Evolutionary conservation across 23 tunicate genomes (phyloP), one percentile per base, ranked within the genome.

Genomic region (Styela clava): DNA sequence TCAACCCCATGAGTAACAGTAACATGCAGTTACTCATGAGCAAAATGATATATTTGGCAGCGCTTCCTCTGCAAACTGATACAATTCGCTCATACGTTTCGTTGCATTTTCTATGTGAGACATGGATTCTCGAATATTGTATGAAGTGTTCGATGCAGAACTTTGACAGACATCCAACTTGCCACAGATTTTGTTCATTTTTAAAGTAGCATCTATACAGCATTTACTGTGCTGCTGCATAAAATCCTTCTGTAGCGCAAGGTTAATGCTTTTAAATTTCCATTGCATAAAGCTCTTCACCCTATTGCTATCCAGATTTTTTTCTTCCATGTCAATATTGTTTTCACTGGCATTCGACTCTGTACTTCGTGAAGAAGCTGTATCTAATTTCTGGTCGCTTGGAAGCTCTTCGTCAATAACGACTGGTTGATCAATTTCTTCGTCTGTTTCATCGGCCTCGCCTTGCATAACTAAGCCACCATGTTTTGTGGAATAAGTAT

Each of bases 101-200:
- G 79, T 31, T 2, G 82, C 20, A 18, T 78, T 74, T 29, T 32
- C 32, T 29, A 76, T n/a, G 34, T 74, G 33, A 2, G 24, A 1
- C 23, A 81, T 79, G 78, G 52, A 52, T 29, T 79, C 28, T 64
- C 95, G 68, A 18, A 74, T 81, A 26, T 85, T 73, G 24, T 74
- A 68, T 2, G 95, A 89, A 27, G 37, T 52, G 27, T 68, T 74
- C 32, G 85, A 73, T 27, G 95, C 86, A 31, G 81, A 33, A 2
- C 24, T 52, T 65, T 89, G 95, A 18, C 88, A 78, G 29, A 73
- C 64, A 24, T 84, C 88, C 65, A 89, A 83, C 32, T 64, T 79
- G 19, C 25, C 71, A 28, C 85, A 33, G 16, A 85, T 61, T 61
- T 80, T 80, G 64, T 76, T 74, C 79, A 80, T 85, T 16, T 87